These are phyloP conservation scores for Sylvia borin DNA, from an alignment of 2,797 vertebrate genomes.

Conservation along the genomic window DNA sequence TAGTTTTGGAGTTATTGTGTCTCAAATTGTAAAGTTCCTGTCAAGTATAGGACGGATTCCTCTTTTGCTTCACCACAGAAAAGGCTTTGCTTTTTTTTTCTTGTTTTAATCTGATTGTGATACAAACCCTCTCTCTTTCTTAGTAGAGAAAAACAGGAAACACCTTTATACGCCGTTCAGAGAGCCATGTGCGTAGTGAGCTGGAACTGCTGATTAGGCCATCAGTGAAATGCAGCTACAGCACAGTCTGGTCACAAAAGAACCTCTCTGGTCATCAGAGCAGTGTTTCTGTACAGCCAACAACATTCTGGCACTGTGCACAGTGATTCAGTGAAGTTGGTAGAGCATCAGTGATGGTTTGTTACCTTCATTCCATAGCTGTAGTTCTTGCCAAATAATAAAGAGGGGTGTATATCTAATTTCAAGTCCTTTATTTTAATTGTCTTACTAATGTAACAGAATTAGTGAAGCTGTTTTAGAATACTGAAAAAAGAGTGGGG, in stretches of 20 bases:
- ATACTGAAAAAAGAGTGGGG: not conserved
- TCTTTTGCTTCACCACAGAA: slow-evolving; percentile 56
- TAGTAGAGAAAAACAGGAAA: slow-evolving; percentile 70
- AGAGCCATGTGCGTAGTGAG: slow-evolving; percentile 12
- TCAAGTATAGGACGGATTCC: slow-evolving; percentile 35
- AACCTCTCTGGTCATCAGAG: not conserved
- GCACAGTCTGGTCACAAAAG: not conserved
- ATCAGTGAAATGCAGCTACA: not conserved
- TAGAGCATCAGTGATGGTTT: not conserved
- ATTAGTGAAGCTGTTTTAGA: not conserved
- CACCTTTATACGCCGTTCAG: slow-evolving; percentile 62
- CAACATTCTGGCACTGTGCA: not conserved
- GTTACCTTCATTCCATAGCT: not conserved
- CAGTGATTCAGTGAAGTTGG: not conserved
- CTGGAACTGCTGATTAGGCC: slow-evolving; percentile 51
- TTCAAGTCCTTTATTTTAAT: not conserved
- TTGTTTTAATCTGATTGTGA: slow-evolving; percentile 59
- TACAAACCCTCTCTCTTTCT: slow-evolving; percentile 51
- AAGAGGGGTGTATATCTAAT: not conserved
- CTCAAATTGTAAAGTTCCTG: not conserved
- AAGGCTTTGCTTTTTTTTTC: slow-evolving; percentile 31
- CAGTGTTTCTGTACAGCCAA: not conserved
- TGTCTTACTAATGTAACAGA: not conserved
- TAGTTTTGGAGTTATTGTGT: not conserved
- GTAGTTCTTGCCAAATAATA: not conserved